Base-by-base conservation (phyloP, 2,888 invertebrate genomes). In the Xestia c-nigrum region DNA sequence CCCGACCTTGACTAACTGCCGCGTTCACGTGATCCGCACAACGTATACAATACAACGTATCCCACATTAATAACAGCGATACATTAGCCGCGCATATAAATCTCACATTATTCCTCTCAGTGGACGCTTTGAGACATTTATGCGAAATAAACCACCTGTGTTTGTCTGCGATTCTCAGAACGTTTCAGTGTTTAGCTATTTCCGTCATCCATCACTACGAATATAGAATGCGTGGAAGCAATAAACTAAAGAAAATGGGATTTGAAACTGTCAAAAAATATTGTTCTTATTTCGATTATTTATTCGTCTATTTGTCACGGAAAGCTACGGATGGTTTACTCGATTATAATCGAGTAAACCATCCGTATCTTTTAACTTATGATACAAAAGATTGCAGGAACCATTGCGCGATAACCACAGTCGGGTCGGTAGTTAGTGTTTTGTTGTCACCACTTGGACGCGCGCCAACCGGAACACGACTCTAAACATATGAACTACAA, bases 141-240 rank as follows among this genome's bases (percentile, higher is more conserved):
- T 77, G 70, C 52, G 81, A 79, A 78, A 78, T 71, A 79, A 68
- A 74, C 73, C 81, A 82, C 80, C 84, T 84, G 82, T 80, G 68
- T 84, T 80, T 82, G 50, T 79, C 6, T 21, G 68, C 38, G 40
- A 55, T 76, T 74, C 84, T 72, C 2, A 52, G 68, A 84, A 80
- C 31, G 31, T 57, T 72, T 52, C 46, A 61, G 43, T 55, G 70
- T 72, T 74, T 38, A 10, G 52, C 63, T 84, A 71, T 79, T 82
- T 67, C 70, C 52, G 52, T 65, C 55, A 43, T 66, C 50, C 57
- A 63, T 38, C 59, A 55, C 55, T 69, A 63, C 43, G 52, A 65
- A 73, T 66, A 59, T 72, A 78, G 50, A 65, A 72, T 65, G 57
- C 55, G 61, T 63, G 24, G 69, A 63, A 66, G 14, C 65, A 47